phyloP scores from a whole-genome alignment of 2,797 vertebrate genomes.

The Chiloscyllium punctatum region DNA sequence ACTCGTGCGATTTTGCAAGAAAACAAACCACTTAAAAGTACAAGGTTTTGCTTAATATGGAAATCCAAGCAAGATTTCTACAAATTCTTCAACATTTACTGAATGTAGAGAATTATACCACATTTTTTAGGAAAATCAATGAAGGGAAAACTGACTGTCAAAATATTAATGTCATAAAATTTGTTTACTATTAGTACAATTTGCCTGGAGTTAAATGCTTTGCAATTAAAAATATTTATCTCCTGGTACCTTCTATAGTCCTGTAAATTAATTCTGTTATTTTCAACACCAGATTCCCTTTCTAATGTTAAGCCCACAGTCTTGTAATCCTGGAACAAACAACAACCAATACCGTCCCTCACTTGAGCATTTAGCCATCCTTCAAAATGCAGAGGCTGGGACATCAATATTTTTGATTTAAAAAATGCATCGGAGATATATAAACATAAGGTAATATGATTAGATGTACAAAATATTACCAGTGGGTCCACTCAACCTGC shows the following conservation, averaged over 20 bases:
- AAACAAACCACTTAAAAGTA: neutral
- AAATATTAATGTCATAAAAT: neutral
- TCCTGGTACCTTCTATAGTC: neutral
- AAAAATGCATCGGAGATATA: neutral
- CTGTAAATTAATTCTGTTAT: constrained; percentile 1
- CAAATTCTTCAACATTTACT: neutral
- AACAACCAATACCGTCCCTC: neutral
- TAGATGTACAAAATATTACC: neutral
- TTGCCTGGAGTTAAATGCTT: neutral
- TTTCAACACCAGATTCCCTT: neutral
- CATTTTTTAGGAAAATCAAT: neutral
- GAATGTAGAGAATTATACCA: neutral
- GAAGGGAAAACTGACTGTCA: neutral
- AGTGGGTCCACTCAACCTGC: neutral
- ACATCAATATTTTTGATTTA: neutral
- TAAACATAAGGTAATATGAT: neutral
- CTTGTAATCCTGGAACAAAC: neutral
- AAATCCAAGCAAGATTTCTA: neutral
- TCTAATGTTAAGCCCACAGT: neutral
- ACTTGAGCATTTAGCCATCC: neutral
- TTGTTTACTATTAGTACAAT: neutral
- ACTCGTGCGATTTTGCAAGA: too few relatives aligned
- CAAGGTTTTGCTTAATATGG: neutral
- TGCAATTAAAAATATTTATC: neutral
- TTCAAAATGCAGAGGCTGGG: neutral